Evolutionary conservation across 2,888 invertebrate species (phyloP).

Genomic region (Cheilosia urbana): DNA sequence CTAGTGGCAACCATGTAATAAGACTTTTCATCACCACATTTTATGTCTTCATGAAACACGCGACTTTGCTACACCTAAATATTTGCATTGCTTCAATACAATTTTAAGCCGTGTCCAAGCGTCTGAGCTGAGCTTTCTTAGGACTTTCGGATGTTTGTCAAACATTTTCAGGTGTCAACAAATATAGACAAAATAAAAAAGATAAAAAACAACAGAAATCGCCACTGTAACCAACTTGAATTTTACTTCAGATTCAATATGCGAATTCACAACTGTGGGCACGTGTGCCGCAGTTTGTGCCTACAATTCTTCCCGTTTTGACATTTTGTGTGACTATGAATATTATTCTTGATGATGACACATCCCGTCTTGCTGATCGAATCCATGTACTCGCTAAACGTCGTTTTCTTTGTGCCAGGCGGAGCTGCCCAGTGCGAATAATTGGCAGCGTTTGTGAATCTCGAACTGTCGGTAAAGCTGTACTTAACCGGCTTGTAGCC

Average conservation of each 20-base stretch:
- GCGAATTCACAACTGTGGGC: conserved; percentile 48
- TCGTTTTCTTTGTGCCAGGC: conserved; percentile 77
- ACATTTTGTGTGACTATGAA: conserved; percentile 82
- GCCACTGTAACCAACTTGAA: background rate
- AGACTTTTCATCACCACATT: too few relatives aligned
- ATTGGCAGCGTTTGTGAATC: conserved; percentile 79
- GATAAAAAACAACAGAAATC: background rate
- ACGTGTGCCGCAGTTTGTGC: conserved; percentile 79
- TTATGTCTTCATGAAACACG: too few relatives aligned
- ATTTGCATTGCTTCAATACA: too few relatives aligned
- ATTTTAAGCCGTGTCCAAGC: too few relatives aligned
- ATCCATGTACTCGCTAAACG: conserved; percentile 82
- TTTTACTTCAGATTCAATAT: background rate
- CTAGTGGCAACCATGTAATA: too few relatives aligned
- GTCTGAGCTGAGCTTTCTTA: too few relatives aligned
- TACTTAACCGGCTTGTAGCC: conserved; percentile 80
- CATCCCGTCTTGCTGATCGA: conserved; percentile 82
- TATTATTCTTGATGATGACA: conserved; percentile 80
- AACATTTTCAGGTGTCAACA: too few relatives aligned
- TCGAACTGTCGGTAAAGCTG: conserved; percentile 79
- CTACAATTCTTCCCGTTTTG: conserved; percentile 79
- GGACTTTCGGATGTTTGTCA: background rate
- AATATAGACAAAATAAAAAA: too few relatives aligned
- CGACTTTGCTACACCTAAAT: too few relatives aligned
- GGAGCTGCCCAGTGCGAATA: conserved; percentile 80